Evolutionary conservation across 2,888 invertebrate genomes (phyloP), one percentile per base, ranked within the genome.

Genomic region (Agrochola lota): DNA sequence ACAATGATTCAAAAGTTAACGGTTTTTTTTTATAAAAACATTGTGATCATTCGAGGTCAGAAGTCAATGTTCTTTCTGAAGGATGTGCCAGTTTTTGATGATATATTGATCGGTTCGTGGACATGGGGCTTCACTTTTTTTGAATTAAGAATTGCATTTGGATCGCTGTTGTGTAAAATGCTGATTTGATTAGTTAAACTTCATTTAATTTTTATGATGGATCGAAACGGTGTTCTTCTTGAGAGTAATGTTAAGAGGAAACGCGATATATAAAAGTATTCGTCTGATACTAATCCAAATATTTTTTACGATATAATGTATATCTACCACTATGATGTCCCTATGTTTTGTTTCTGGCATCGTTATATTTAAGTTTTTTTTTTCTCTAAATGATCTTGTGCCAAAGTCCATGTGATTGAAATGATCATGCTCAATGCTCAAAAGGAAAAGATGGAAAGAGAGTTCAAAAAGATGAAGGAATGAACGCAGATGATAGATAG

Each of bases 1-100:
- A 57, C 49, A 60, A 79, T 78, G 77, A 80, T 78, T 80, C 70
- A 80, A 82, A 83, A 64, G 23, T 66, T 85, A 87, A 84, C 86
- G 80, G 86, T 74, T 71, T 85, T 68, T 85, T 68, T 73, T 49
- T 17, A 77, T 77, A 76, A 74, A 76, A 81, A 77, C 74, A 79
- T 84, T 81, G 64, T 68, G 76, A 71, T 72, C 26, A 23, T 74
- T 74, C 35, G 77, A 87, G 86, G 80, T 80, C 74, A 70, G 8
- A 78, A 46, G 79, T 87, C 83, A 87, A 69, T 40, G 79, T 20
- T 62, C 87, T 60, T 62, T 74, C 12, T 66, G 59, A 77, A 87
- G 80, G 77, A 85, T 85, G 87, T 74, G 66, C 81, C 52, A 74
- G 49, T 77, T 87, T 80, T 66, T 8, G 30, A 70, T 84, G 70